Base-by-base conservation (phyloP, 2,797 vertebrate genomes). In the Acanthurus leucopareius region DNA sequence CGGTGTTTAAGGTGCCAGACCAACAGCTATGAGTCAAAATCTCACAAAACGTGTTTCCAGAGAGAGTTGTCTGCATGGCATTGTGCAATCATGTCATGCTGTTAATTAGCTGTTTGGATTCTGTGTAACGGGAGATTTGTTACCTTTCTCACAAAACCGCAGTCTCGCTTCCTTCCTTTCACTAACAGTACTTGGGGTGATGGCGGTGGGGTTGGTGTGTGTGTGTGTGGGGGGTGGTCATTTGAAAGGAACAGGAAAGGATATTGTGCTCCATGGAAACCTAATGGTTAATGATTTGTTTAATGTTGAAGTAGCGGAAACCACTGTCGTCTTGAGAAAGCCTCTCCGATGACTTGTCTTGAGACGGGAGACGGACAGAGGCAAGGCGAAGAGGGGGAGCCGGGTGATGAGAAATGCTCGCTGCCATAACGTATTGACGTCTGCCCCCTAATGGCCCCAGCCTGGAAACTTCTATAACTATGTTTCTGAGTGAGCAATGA, bases 201-300 rank as follows among this genome's bases (percentile, higher is more conserved):
- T 60, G 17, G 57, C 74, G 60, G 74, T 4, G 28, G 28, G 28
- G 28, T 32, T 32, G 28, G 28, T 32, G 28, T 2, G 28, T 3
- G 40, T 1, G 40, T 28, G 4, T 32, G 28, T 32, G 40, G 40
- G 40, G 40, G 40, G 25, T 25, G 79, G 78, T 89, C 77, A 72
- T 87, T 77, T 77, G 74, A 82, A 85, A 74, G 80, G 69, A 81
- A 68, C 75, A 86, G 86, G 84, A 85, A 72, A 67, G 81, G 79
- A 86, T 85, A 84, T 68, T 66, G 71, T 75, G 70, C 83, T 88
- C 54, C 60, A 77, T 25, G 79, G 92, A 85, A 79, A 91, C 77
- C 84, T 91, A 92, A 93, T 91, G 87, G 92, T 93, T 93, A 89
- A 91, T 93, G 88, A 93, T 93, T 92, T 93, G 92, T 94, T 94